Evolutionary conservation across 2,888 invertebrate species (phyloP), one percentile per base, ranked within the genome.

Genomic region (Agrilus biguttatus): DNA sequence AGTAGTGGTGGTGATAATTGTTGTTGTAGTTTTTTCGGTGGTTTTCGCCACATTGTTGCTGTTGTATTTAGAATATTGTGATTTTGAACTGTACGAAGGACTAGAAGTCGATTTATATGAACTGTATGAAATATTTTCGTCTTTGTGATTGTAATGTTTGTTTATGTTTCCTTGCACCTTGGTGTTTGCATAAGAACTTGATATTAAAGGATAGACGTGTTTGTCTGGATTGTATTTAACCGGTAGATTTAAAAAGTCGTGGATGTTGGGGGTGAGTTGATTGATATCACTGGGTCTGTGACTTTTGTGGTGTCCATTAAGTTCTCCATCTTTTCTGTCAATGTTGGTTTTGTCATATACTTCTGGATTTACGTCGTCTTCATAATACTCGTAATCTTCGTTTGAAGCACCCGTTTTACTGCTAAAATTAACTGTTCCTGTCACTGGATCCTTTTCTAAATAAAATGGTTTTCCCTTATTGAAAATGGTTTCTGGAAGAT

Each of bases 391-490:
- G 43, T 56, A 56, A 2, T 57, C 50, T 14, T 57, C 59, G 13
- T 59, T 58, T 14, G 65, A 60, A 0, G 70, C 65, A 1, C 69
- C 61, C 28, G 71, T 69, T 54, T 71, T 73, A 34, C 70, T 68
- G 45, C 69, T 73, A 46, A 80, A 80, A 55, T 80, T 77, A 33
- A 79, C 67, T 50, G 72, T 68, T 1, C 80, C 80, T 1, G 80
- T 80, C 21, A 78, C 58, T 1, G 80, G 80, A 62, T 80, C 79
- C 52, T 78, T 78, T 48, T 78, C 77, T 6, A 79, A 67, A 44
- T 80, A 79, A 55, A 81, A 81, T 0, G 81, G 80, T 53, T 78
- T 77, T 13, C 80, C 80, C 46, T 76, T 75, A 55, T 80, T 80
- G 56, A 80, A 78, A 36, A 75, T 72, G 53, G 70, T 73, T 53